Base-by-base conservation (phyloP, 2,113 vertebrate species). In the Toxotes jaculatrix region DNA sequence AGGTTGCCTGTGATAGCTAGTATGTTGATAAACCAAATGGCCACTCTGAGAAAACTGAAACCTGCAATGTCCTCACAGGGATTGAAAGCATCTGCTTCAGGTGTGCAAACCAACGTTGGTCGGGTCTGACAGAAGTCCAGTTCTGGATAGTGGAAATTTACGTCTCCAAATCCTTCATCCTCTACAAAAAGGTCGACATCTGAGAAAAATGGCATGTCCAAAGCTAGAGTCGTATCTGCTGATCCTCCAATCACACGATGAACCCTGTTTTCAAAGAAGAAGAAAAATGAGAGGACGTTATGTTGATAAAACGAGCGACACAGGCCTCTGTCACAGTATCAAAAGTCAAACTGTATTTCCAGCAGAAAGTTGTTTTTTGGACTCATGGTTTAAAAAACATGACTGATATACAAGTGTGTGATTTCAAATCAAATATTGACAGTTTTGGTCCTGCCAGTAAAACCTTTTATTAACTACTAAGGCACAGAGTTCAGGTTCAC, bases 11-110 rank as follows among this genome's bases (percentile, higher is more conserved):
- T 45, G 57, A 99, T 96, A 74, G 97, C 97, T 83, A 99, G 89
- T 19, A 97, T 93, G 83, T 96, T 97, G 42, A 98, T 97, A 76
- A 98, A 97, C 97, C 97, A 99, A 47, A 98, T 96, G 31, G 94
- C 94, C 3, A 97, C 91, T 76, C 97, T 94, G 83, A 98, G 93
- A 89, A 97, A 97, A 5, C 88, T 87, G 60, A 97, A 97, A 12
- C 97, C 96, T 96, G 98, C 98, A 23, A 99, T 97, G 89, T 98
- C 97, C 79, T 99, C 97, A 49, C 97, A 99, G 27, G 97, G 97
- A 87, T 98, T 98, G 90, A 98, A 98, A 62, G 97, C 97, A 74
- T 98, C 97, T 0, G 96, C 73, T 88, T 85, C 93, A 94, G 2
- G 92, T 2, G 80, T 89, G 65, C 84, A 89, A 66, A 70, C 51